Evolutionary conservation across 1,140 invertebrate species (phyloP).

Genomic region (Holotrichia oblita): DNA sequence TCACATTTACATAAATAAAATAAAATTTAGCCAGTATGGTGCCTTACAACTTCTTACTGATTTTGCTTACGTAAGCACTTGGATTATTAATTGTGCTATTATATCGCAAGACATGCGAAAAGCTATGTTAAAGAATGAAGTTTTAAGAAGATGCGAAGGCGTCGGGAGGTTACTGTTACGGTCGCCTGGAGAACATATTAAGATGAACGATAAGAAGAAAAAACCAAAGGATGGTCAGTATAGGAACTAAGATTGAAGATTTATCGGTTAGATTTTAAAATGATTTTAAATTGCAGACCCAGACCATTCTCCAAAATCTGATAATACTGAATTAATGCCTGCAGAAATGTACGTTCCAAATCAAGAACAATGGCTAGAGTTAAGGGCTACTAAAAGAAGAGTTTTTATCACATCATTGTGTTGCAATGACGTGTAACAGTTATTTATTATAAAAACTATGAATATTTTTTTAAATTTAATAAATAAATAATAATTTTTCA

Average conservation of each 20-base stretch:
- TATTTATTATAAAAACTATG: neutral
- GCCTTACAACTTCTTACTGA: slow-evolving; percentile 75
- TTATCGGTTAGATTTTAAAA: neutral
- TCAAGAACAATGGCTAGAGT: slow-evolving; percentile 84
- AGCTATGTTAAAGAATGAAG: slow-evolving; percentile 79
- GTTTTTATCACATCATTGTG: slow-evolving; percentile 42
- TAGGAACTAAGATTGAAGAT: neutral
- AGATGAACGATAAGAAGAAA: slow-evolving; percentile 68
- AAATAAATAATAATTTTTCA: no score
- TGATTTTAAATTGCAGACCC: slow-evolving; percentile 43
- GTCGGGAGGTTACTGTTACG: slow-evolving; percentile 78
- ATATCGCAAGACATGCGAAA: slow-evolving; percentile 68
- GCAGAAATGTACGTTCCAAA: slow-evolving; percentile 91
- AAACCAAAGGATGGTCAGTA: neutral
- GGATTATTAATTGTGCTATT: slow-evolving; percentile 70
- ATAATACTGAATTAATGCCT: slow-evolving; percentile 70
- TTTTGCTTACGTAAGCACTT: slow-evolving; percentile 77
- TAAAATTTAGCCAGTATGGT: slow-evolving; percentile 77
- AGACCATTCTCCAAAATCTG: slow-evolving; percentile 46
- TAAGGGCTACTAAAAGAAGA: slow-evolving; percentile 68
- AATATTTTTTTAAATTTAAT: neutral
- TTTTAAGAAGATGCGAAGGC: slow-evolving; percentile 79
- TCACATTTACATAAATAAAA: slow-evolving; percentile 81
- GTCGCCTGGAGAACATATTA: slow-evolving; percentile 77
- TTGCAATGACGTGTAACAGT: slow-evolving; percentile 37